phyloP scores from a whole-genome alignment of 2,113 vertebrate species.

The Mugil cephalus region DNA sequence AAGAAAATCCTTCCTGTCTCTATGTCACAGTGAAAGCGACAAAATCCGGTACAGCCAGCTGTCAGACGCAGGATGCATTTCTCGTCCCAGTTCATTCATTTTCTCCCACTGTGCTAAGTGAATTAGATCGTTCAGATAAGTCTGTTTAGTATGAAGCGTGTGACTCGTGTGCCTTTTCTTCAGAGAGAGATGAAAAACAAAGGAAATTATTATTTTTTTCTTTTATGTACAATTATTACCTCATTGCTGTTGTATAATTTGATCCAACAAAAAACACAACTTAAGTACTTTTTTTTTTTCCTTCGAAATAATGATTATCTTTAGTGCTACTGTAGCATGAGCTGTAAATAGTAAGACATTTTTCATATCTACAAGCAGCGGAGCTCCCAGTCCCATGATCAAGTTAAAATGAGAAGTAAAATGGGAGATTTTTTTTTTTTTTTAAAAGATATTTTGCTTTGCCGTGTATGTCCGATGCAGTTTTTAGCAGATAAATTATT shows the following conservation, averaged over 20 bases:
- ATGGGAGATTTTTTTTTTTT: conserved; percentile 82
- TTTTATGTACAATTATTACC: conserved; percentile 98
- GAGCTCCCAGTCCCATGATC: conserved; percentile 51
- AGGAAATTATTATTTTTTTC: conserved; percentile 74
- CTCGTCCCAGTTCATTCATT: conserved; percentile 36
- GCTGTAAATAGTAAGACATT: conserved; percentile 91
- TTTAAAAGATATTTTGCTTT: conserved; percentile 76
- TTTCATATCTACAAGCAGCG: conserved; percentile 57
- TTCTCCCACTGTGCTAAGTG: conserved; percentile 48
- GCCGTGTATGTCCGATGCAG: conserved; percentile 87
- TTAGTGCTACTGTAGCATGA: conserved; percentile 92
- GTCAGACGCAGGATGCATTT: conserved; percentile 26
- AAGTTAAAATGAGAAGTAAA: conserved; percentile 76
- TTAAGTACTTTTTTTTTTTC: conserved; percentile 80
- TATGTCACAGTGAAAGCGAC: conserved; percentile 28
- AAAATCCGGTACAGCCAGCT: conserved; percentile 39
- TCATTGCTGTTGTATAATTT: conserved; percentile 94
- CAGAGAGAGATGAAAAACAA: conserved; percentile 85
- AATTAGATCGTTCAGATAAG: conserved; percentile 51
- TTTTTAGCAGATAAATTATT: conserved; percentile 96
- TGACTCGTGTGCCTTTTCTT: conserved; percentile 77
- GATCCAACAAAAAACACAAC: conserved; percentile 81
- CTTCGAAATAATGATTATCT: conserved; percentile 84
- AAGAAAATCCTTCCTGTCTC: conserved; percentile 11
- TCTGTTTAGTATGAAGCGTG: conserved; percentile 68